Conservation (phyloP, 2,888 invertebrate species). For the Aquatica leii region DNA sequence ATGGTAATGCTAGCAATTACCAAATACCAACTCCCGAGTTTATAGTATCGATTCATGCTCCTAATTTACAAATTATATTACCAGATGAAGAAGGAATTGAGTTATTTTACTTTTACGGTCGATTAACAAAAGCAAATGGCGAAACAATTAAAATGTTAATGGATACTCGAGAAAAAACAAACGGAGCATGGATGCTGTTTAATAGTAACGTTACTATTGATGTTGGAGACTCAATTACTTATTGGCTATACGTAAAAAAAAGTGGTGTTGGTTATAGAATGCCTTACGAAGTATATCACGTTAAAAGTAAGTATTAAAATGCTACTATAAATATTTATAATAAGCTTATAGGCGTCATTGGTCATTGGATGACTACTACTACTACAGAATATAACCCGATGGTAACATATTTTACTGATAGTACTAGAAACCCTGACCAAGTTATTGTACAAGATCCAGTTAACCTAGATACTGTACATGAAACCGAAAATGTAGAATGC, state of each 20-base stretch:
- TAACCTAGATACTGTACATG: too few species aligned
- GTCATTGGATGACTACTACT: too few species aligned
- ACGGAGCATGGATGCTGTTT: conserved; percentile 49
- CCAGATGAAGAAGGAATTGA: conserved; percentile 27
- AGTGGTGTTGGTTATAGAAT: conserved; percentile 49
- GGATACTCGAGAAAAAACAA: too few species aligned
- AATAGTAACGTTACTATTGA: conserved; percentile 45
- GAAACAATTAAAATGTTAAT: too few species aligned
- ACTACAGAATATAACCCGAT: too few species aligned
- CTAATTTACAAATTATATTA: conserved; percentile 22
- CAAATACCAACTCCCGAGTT: too few species aligned
- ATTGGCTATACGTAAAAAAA: conserved; percentile 56
- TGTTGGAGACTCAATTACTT: conserved; percentile 54
- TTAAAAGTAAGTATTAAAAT: background rate
- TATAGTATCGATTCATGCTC: background rate
- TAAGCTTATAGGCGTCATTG: too few species aligned
- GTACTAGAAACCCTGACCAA: too few species aligned
- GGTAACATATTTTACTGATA: too few species aligned
- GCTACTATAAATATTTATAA: too few species aligned
- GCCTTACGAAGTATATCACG: background rate
- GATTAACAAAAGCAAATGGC: background rate
- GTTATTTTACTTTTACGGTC: conserved; percentile 22
- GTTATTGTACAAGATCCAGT: too few species aligned
- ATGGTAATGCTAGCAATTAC: background rate
- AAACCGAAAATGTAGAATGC: too few species aligned